phyloP scores from a whole-genome alignment of 2,888 invertebrate species.

The Rotaria socialis region DNA sequence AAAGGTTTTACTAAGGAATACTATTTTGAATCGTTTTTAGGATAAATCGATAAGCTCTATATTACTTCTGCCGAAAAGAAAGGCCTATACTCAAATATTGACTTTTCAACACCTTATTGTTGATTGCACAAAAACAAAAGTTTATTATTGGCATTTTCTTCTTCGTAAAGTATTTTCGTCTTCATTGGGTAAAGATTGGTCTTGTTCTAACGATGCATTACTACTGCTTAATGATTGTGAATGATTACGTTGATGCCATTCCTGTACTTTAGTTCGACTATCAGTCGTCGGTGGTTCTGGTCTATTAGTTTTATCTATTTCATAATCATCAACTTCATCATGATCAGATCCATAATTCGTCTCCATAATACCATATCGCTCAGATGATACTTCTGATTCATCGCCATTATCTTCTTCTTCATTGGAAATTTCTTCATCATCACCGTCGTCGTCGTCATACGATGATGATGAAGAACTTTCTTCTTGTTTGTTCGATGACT shows the following conservation, averaged over 20 bases:
- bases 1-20: too few relatives aligned
- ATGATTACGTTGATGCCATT: neutral
- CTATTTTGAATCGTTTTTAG: too few relatives aligned
- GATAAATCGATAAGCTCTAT: too few relatives aligned
- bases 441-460: neutral
- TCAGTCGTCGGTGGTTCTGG: neutral
- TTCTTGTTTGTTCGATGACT: neutral
- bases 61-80: too few relatives aligned
- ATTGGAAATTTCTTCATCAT: neutral
- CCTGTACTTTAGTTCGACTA: neutral
- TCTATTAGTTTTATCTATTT: neutral
- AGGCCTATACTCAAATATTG: too few relatives aligned
- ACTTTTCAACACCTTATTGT: too few relatives aligned
- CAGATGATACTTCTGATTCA: neutral
- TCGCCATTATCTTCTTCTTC: neutral
- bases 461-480: neutral
- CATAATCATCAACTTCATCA: neutral
- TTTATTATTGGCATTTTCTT: neutral
- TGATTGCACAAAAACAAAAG: too few relatives aligned
- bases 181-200: neutral
- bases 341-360: slow-evolving; percentile 6
- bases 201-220: neutral
- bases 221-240: slow-evolving; percentile 15
- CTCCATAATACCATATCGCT: neutral
- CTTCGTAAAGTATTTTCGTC: neutral